These are phyloP conservation scores for Phallusia fumigata DNA, from an alignment of 23 tunicate genomes.

Conservation along the genomic window DNA sequence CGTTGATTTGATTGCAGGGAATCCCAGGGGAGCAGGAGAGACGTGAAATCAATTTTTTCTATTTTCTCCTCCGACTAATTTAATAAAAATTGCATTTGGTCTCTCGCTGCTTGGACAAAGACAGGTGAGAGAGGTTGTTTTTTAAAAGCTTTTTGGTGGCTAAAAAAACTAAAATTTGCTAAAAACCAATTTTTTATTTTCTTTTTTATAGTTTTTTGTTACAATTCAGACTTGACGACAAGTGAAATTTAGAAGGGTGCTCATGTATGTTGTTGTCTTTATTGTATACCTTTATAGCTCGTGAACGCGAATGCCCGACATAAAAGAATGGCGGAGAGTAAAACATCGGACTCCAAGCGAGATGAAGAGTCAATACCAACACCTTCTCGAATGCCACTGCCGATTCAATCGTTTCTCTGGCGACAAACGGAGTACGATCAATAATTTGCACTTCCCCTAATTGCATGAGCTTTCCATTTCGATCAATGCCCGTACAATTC, in stretches of 20 bases:
- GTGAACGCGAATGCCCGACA: no score
- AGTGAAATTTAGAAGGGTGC: no score
- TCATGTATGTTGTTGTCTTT: no score
- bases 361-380: neutral
- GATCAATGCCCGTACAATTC: neutral
- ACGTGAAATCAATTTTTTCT: neutral
- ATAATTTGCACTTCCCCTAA: constrained; percentile 15
- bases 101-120: neutral
- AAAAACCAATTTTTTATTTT: no score
- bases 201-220: no score
- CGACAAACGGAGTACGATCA: constrained; percentile 82
- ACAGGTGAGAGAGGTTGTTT: no score
- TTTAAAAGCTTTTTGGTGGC: no score
- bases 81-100: neutral
- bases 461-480: constrained; percentile 17
- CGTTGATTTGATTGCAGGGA: neutral
- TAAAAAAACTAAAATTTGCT: no score
- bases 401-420: constrained; percentile 89
- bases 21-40: neutral
- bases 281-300: no score
- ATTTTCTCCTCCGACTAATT: neutral
- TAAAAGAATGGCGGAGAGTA: neutral
- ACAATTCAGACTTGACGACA: no score
- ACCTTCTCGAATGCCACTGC: constrained; percentile 46
- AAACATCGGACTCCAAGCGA: neutral